phyloP scores from a whole-genome alignment of 2,113 vertebrate species.

The Erythrocercus mccallii region DNA sequence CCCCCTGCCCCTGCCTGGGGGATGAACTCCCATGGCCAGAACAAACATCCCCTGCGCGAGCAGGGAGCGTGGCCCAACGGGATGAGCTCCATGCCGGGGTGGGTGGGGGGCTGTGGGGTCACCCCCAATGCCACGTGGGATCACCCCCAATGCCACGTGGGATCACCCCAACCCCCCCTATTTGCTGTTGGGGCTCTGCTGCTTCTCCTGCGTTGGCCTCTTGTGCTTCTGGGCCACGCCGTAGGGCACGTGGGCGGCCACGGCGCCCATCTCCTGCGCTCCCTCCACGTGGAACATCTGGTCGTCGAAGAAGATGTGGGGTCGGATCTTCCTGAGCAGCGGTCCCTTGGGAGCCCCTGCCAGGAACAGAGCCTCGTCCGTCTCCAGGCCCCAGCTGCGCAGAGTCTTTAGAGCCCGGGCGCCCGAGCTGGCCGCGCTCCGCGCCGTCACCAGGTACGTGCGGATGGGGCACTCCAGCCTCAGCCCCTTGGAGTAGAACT shows the following conservation, averaged over 20 bases:
- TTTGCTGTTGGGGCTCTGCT: slow-evolving; percentile 32
- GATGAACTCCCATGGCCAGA: rapidly evolving
- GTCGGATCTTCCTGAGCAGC: slow-evolving; percentile 89
- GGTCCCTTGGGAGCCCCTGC: slow-evolving; percentile 93
- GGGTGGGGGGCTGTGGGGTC: not conserved
- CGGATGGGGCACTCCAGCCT: slow-evolving; percentile 91
- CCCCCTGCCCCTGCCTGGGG: rapidly evolving
- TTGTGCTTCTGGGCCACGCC: slow-evolving; percentile 81
- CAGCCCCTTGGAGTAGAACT: slow-evolving; percentile 90
- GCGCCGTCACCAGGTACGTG: slow-evolving; percentile 92
- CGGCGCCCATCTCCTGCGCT: slow-evolving; percentile 86
- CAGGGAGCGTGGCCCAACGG: rapidly evolving
- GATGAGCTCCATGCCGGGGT: rapidly evolving
- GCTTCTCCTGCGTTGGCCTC: not conserved
- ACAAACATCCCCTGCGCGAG: not conserved
- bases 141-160: not conserved
- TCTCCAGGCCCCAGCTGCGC: slow-evolving; percentile 93
- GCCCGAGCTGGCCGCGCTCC: slow-evolving; percentile 91
- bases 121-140: not conserved
- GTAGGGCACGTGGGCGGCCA: slow-evolving; percentile 92
- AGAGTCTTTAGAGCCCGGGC: slow-evolving; percentile 91
- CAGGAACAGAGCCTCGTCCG: slow-evolving; percentile 90
- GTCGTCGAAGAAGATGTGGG: slow-evolving; percentile 96
- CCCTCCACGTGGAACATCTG: slow-evolving; percentile 96
- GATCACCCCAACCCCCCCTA: not conserved